Percentiles rank a stretch among this genome's conserved stretches.
These are phyloP conservation scores for Felis catus DNA, from an alignment of 2,113 vertebrate species.

Conservation along the genomic window DNA sequence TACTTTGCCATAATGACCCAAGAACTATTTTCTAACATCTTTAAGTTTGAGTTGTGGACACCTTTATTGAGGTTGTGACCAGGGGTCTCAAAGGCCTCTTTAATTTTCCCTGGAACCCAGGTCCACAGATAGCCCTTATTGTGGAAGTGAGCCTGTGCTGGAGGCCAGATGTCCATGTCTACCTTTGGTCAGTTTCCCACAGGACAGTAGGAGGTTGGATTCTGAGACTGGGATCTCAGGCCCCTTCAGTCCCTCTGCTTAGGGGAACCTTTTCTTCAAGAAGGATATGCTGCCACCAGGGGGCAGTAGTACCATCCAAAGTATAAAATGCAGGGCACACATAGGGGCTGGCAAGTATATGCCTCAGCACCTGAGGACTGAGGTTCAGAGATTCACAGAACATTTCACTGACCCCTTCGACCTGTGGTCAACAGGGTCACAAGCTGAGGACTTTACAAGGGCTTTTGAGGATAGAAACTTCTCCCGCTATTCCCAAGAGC, in stretches of 20 bases:
- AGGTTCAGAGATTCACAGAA: not conserved
- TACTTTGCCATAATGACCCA: not conserved
- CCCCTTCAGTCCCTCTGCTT: accelerated
- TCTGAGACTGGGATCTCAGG: not conserved
- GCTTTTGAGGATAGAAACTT: not conserved
- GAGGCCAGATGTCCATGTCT: not conserved
- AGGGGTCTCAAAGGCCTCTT: not conserved
- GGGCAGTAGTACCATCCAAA: conserved; percentile 12
- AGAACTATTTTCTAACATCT: not conserved
- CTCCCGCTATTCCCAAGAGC: not conserved
- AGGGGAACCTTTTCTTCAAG: not conserved
- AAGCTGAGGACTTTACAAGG: not conserved
- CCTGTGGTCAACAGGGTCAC: not conserved
- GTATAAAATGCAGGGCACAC: not conserved
- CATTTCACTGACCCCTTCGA: not conserved
- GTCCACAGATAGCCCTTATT: not conserved
- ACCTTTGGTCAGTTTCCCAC: not conserved
- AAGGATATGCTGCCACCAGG: conserved; percentile 52
- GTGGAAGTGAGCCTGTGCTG: not conserved
- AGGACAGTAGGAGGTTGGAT: not conserved
- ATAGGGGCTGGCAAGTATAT: not conserved
- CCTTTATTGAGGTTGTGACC: not conserved
- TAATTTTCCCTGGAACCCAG: not conserved
- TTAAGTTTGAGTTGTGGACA: not conserved
- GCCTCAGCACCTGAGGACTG: not conserved